A percentile compares a stretch with the other conserved stretches of the same genome.
phyloP scores from a whole-genome alignment of 2,113 vertebrate genomes.

The Rhegmatorhina hoffmannsi region DNA sequence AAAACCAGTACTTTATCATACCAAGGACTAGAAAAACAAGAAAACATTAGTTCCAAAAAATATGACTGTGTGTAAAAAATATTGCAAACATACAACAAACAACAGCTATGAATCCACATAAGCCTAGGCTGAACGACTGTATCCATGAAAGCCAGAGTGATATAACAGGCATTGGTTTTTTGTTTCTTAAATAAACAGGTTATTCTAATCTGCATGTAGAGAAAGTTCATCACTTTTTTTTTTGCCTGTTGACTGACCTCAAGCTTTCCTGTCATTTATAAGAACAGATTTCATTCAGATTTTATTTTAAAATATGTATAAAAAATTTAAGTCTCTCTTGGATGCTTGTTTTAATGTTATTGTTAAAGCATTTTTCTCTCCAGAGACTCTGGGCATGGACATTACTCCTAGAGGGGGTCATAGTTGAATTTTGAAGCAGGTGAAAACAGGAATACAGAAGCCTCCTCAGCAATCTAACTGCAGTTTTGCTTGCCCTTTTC shows the following conservation, averaged over 20 bases:
- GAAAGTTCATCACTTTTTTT: background rate
- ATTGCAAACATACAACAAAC: background rate
- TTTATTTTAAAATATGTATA: background rate
- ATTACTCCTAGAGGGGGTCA: background rate
- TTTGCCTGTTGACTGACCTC: background rate
- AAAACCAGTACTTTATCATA: background rate
- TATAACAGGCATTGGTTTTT: background rate
- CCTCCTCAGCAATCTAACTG: background rate
- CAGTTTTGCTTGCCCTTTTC: background rate
- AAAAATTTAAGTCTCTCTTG: background rate
- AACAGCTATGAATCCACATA: background rate
- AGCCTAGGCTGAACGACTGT: background rate
- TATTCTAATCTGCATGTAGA: background rate
- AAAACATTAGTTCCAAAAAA: background rate
- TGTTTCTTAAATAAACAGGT: background rate
- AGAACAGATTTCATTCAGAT: background rate
- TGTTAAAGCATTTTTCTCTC: background rate
- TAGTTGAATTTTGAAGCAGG: background rate
- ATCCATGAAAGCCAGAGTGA: background rate
- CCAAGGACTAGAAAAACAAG: background rate
- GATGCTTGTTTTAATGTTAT: background rate
- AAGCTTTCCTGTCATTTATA: background rate
- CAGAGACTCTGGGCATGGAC: background rate
- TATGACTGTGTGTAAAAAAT: background rate
- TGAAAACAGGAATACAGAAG: background rate